phyloP scores from a whole-genome alignment of 1,140 invertebrate genomes.

The Heliothis virescens region DNA sequence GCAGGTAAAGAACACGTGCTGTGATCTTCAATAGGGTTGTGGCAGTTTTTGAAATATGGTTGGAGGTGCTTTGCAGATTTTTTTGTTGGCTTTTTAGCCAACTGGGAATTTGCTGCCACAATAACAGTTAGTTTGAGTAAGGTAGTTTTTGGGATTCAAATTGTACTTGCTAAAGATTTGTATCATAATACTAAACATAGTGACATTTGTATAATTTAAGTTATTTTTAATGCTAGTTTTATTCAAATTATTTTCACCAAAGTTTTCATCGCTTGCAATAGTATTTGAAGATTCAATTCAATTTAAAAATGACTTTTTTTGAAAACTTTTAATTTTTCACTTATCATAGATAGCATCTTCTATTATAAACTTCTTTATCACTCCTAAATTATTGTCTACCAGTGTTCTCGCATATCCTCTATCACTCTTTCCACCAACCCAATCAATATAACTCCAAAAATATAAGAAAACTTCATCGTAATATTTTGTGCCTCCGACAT shows the following conservation, averaged over 20 bases:
- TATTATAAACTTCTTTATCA: no score
- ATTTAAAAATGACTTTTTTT: no score
- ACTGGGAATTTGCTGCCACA: neutral
- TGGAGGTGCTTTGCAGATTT: neutral
- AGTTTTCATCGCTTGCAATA: no score
- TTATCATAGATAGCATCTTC: no score
- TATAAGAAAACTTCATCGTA: neutral
- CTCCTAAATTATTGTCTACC: neutral
- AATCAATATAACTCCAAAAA: no score
- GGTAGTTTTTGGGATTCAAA: neutral
- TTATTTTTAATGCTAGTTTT: no score
- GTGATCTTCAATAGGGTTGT: conserved; percentile 11
- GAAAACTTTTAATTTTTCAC: no score
- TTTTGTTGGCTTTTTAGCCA: conserved; percentile 1
- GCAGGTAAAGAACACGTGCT: conserved; percentile 39
- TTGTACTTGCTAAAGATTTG: neutral
- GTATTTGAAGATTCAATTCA: no score
- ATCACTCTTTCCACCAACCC: neutral
- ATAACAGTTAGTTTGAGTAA: neutral
- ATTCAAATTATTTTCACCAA: no score
- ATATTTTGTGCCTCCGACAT: conserved; percentile 16
- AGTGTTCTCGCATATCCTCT: neutral
- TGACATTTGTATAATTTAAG: no score
- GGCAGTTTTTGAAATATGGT: conserved; percentile 7
- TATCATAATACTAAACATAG: neutral